Evolutionary conservation across 1,140 invertebrate genomes (phyloP).

Genomic region (Hormaphis cornu): DNA sequence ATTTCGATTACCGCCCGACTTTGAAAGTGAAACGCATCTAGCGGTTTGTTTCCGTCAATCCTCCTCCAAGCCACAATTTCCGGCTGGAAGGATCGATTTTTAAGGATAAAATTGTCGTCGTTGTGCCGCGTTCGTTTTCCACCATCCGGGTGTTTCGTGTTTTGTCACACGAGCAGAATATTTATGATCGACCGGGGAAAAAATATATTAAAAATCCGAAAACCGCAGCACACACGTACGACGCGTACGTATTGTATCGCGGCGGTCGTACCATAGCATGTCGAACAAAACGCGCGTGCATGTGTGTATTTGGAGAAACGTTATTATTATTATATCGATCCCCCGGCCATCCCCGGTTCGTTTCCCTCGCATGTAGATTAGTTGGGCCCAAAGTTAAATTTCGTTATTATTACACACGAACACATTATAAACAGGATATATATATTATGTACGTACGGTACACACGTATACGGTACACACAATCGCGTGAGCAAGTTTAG

Average conservation of each 20-base stretch:
- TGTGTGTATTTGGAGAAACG: conserved; percentile 23
- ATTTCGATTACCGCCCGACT: too few relatives aligned
- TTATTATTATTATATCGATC: too few relatives aligned
- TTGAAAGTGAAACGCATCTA: too few relatives aligned
- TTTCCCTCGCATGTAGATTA: conserved; percentile 32
- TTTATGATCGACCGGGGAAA: too few relatives aligned
- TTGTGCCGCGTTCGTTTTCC: too few relatives aligned
- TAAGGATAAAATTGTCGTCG: too few relatives aligned
- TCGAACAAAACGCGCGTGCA: conserved; percentile 18
- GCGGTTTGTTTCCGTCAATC: too few relatives aligned
- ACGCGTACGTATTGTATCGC: background rate
- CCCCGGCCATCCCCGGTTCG: conserved; percentile 21
- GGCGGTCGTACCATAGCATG: background rate
- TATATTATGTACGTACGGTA: too few relatives aligned
- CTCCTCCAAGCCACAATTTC: too few relatives aligned
- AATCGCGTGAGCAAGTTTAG: conserved; percentile 31
- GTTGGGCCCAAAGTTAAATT: conserved; percentile 30
- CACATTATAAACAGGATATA: conserved; percentile 33
- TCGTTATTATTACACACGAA: conserved; percentile 33
- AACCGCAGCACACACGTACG: background rate
- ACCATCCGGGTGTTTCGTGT: background rate
- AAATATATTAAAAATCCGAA: too few relatives aligned
- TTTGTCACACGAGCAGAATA: background rate
- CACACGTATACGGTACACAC: conserved; percentile 18
- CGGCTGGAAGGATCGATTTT: too few relatives aligned